Conservation (phyloP, 2,797 vertebrate species). For the Myioborus miniatus region DNA sequence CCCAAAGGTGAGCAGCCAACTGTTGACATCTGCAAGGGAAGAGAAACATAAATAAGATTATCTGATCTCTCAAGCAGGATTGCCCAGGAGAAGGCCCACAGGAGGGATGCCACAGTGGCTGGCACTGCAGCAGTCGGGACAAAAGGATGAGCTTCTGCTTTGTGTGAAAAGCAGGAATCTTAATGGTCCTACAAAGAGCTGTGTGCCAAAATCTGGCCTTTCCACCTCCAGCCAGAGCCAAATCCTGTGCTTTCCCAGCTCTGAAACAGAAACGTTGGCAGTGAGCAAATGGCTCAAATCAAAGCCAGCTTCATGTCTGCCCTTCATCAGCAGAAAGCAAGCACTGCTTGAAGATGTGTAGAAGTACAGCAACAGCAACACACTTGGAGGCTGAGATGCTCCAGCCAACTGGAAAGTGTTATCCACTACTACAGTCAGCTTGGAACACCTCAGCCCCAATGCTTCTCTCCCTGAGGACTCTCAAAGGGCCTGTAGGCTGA, state of each 20-base stretch:
- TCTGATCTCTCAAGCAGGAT: not conserved
- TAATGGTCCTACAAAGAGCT: not conserved
- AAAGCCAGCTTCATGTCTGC: not conserved
- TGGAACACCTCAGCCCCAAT: not conserved
- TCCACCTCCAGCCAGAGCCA: not conserved
- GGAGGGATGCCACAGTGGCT: not conserved
- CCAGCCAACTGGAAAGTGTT: not conserved
- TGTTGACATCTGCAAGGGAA: constrained; percentile 91
- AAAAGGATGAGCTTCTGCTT: not conserved
- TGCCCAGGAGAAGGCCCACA: not conserved
- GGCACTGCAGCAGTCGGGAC: not conserved
- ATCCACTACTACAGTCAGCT: not conserved
- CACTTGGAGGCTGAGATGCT: not conserved
- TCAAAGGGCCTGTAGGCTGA: not conserved
- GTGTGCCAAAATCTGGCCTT: not conserved
- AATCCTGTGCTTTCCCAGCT: not conserved
- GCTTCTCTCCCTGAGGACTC: not conserved
- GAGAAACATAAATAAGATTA: constrained; percentile 48
- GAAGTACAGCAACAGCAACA: not conserved
- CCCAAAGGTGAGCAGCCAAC: constrained; percentile 98
- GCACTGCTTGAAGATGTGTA: not conserved
- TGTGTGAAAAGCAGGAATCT: not conserved
- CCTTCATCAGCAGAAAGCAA: not conserved
- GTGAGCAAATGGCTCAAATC: not conserved
- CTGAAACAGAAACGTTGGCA: not conserved